These are phyloP conservation scores for Drosophila paucipuncta DNA, from an alignment of 2,888 invertebrate species.

Conservation along the genomic window DNA sequence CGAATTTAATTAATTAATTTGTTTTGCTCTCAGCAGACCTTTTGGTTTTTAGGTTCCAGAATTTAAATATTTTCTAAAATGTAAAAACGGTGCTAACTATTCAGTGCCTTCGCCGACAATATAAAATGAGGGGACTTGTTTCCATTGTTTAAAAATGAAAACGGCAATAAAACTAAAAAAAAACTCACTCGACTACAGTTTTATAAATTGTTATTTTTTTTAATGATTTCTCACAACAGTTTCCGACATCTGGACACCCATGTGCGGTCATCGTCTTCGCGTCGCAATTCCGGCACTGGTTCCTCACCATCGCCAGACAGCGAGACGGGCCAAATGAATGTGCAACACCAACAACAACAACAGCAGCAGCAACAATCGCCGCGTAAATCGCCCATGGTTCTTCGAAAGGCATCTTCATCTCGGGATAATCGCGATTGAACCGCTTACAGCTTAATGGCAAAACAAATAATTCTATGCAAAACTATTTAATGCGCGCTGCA, in stretches of 20 bases:
- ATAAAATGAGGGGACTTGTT: not conserved
- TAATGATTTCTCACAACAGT: constrained; percentile 85
- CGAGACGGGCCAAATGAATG: constrained; percentile 80
- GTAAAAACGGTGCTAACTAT: not conserved
- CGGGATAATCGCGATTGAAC: constrained; percentile 72
- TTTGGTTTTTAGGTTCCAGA: not conserved
- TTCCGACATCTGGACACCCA: constrained; percentile 95
- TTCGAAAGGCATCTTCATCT: constrained; percentile 82
- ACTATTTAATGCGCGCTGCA: constrained; percentile 26
- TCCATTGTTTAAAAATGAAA: not conserved
- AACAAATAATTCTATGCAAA: constrained; percentile 8
- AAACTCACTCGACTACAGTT: not conserved
- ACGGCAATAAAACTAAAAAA: not conserved
- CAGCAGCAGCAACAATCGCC: constrained; percentile 82
- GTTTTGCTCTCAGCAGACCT: not conserved
- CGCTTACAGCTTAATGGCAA: not conserved
- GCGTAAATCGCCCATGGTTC: constrained; percentile 86
- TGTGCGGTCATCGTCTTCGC: constrained; percentile 90
- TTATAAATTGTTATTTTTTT: not conserved
- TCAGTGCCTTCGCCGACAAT: not conserved
- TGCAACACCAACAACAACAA: constrained; percentile 71
- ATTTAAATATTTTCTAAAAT: not conserved
- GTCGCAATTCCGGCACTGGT: constrained; percentile 88
- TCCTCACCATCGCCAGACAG: constrained; percentile 88
- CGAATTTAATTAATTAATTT: not conserved